A percentile compares a stretch with the other conserved stretches of the same genome.
phyloP scores from a whole-genome alignment of 2,113 vertebrate genomes.

The Microtus ochrogaster region DNA sequence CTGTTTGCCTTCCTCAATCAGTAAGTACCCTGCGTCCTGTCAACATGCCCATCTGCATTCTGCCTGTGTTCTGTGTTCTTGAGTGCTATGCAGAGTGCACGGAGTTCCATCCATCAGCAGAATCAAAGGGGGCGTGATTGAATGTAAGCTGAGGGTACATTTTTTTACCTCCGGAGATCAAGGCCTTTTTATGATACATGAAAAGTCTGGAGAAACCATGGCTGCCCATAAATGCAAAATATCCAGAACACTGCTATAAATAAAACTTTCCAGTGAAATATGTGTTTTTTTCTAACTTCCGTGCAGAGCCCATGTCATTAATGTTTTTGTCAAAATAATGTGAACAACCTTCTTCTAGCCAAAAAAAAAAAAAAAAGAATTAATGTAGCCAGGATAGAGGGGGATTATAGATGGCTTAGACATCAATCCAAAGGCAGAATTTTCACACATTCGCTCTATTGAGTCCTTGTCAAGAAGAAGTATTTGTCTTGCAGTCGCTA shows the following conservation, averaged over 20 bases:
- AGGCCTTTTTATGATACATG: constrained; percentile 23
- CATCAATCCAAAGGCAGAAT: constrained; percentile 20
- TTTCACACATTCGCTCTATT: background rate
- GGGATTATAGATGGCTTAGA: background rate
- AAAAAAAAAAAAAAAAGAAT: background rate
- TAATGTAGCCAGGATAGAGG: background rate
- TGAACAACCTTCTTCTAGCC: constrained; percentile 8
- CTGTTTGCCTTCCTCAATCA: constrained; percentile 99
- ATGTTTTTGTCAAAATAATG: constrained; percentile 54
- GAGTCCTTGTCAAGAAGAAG: constrained; percentile 35
- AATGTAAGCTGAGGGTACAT: constrained; percentile 44
- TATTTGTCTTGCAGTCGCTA: constrained; percentile 17
- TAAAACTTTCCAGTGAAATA: constrained; percentile 45
- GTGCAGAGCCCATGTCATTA: constrained; percentile 49
- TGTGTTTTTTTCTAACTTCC: constrained; percentile 44
- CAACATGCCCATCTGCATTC: background rate
- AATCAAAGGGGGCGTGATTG: constrained; percentile 50
- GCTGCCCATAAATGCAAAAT: constrained; percentile 13
- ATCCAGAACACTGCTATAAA: constrained; percentile 33
- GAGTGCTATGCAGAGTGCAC: constrained; percentile 9
- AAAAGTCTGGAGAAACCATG: constrained; percentile 30
- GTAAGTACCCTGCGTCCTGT: constrained; percentile 88
- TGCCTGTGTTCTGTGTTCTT: constrained; percentile 62
- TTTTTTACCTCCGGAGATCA: constrained; percentile 58
- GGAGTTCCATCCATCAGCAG: constrained; percentile 25